Percentiles rank a stretch among this genome's conserved stretches.
These are phyloP conservation scores for Idaea biselata DNA, from an alignment of 2,888 invertebrate genomes.

Conservation along the genomic window DNA sequence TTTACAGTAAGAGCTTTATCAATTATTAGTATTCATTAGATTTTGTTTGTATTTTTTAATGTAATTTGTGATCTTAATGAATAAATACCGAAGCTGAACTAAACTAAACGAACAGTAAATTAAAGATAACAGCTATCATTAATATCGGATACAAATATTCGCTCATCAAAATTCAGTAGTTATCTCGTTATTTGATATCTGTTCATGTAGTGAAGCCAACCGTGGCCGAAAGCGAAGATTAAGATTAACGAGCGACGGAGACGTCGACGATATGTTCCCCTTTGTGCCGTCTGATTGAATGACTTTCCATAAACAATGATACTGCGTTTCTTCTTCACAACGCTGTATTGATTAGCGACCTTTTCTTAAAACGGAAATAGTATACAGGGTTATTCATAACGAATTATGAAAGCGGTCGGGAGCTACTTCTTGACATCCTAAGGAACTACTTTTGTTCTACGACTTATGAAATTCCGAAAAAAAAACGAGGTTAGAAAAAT, in stretches of 20 bases:
- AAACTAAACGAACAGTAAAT: background rate
- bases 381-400: too few relatives aligned
- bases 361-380: background rate
- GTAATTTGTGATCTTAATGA: too few relatives aligned
- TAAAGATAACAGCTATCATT: background rate
- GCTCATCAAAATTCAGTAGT: constrained; percentile 1
- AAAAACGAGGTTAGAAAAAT: too few relatives aligned
- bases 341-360: background rate
- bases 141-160: background rate
- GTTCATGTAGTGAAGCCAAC: constrained; percentile 38
- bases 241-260: constrained; percentile 64
- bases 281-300: constrained; percentile 67
- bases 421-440: too few relatives aligned
- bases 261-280: constrained; percentile 62
- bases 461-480: too few relatives aligned
- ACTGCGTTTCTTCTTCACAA: constrained; percentile 40
- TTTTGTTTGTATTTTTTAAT: too few relatives aligned
- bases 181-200: constrained; percentile 33
- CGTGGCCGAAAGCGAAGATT: constrained; percentile 65
- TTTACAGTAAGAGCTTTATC: background rate
- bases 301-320: constrained; percentile 73
- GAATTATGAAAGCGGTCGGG: too few relatives aligned
- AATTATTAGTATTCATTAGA: too few relatives aligned
- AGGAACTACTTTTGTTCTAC: too few relatives aligned
- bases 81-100: too few relatives aligned